Conservation (phyloP, 2,888 invertebrate genomes). For the Chelonus formosanus region DNA sequence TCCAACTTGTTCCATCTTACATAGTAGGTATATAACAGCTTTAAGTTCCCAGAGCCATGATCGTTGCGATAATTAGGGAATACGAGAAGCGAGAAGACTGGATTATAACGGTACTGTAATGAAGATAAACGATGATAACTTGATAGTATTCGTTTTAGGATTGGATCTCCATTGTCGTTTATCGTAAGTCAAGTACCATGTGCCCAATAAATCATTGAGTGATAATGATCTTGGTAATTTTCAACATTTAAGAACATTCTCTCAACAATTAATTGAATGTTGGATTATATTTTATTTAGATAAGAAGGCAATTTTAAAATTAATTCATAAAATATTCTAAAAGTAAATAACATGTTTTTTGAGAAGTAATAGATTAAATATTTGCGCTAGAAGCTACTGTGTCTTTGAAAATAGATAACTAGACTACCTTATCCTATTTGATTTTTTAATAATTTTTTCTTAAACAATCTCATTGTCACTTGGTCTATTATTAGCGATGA, state of each 20-base stretch:
- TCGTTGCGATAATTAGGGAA: slow-evolving; percentile 45
- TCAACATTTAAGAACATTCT: no score
- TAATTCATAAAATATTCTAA: no score
- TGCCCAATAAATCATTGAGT: no score
- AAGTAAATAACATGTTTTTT: no score
- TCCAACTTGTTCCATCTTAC: not conserved
- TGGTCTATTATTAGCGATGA: slow-evolving; percentile 34
- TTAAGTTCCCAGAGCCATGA: slow-evolving; percentile 27
- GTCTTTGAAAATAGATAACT: no score
- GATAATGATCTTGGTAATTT: no score
- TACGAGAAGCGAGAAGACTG: slow-evolving; percentile 43
- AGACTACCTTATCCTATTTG: not conserved
- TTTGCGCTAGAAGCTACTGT: no score
- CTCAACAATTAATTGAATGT: no score
- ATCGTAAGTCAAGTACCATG: no score
- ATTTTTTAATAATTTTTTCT: slow-evolving; percentile 4
- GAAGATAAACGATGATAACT: slow-evolving; percentile 42
- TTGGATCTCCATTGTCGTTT: not conserved
- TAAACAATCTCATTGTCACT: slow-evolving; percentile 5
- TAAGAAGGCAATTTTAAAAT: no score
- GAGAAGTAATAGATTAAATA: no score
- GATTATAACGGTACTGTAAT: slow-evolving; percentile 46
- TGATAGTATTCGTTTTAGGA: slow-evolving; percentile 9
- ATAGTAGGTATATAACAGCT: not conserved
- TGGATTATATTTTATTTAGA: no score